Conservation (phyloP, 35 echinoderm and acorn worm genomes). For the Heliocidaris erythrogramma region DNA sequence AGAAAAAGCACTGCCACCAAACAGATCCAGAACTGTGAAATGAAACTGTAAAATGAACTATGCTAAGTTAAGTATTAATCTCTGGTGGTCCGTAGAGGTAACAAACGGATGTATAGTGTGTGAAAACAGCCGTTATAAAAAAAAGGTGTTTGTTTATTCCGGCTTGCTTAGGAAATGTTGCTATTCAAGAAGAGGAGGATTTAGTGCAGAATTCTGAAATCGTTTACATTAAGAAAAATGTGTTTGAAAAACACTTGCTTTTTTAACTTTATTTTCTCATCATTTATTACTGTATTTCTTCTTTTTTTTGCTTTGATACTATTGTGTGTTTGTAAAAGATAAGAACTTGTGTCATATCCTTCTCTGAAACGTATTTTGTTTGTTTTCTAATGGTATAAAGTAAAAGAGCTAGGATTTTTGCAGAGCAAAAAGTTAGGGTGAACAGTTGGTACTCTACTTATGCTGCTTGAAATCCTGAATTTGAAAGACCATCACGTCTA, state of each 20-base stretch:
- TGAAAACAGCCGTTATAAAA: slow-evolving; percentile 43
- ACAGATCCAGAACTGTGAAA: background rate
- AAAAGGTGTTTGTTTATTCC: slow-evolving; percentile 7
- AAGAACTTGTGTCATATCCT: background rate
- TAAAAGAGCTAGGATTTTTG: slow-evolving; percentile 13
- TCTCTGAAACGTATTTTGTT: background rate
- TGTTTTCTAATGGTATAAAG: slow-evolving; percentile 18
- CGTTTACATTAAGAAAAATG: background rate
- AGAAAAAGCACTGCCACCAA: slow-evolving; percentile 20
- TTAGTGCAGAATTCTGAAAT: slow-evolving; percentile 12
- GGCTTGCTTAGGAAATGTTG: slow-evolving; percentile 9
- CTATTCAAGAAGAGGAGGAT: slow-evolving; percentile 13
- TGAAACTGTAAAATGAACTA: slow-evolving; percentile 8
- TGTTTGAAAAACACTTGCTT: slow-evolving; percentile 39
- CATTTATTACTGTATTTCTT: background rate
- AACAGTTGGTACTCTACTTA: background rate
- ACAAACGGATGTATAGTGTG: slow-evolving; percentile 46
- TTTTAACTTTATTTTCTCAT: slow-evolving; percentile 9
- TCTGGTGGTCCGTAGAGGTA: slow-evolving; percentile 46
- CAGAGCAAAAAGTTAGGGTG: slow-evolving; percentile 16
- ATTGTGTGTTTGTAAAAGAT: slow-evolving; percentile 18
- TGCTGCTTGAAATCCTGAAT: slow-evolving; percentile 21
- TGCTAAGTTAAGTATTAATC: slow-evolving; percentile 41
- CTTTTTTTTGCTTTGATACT: background rate
- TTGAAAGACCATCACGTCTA: slow-evolving; percentile 24